Conservation (phyloP, 2,888 invertebrate species). For the Nyleta sp. region DNA sequence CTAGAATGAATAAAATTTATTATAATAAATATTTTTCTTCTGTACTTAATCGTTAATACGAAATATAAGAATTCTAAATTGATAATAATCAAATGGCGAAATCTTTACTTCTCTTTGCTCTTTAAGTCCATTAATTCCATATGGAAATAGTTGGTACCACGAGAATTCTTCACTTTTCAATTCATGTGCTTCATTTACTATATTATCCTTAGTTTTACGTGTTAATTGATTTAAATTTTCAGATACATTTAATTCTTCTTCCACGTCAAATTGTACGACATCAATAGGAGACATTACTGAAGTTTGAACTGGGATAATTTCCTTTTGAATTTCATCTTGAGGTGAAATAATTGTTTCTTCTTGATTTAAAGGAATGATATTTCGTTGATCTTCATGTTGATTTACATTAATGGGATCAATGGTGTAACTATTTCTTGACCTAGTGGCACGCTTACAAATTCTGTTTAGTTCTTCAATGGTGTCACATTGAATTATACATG, state of each 20-base stretch:
- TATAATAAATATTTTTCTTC: too few relatives aligned
- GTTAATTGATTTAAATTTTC: constrained; percentile 58
- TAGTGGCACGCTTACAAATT: constrained; percentile 41
- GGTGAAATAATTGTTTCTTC: background rate
- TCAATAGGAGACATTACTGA: constrained; percentile 64
- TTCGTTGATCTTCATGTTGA: background rate
- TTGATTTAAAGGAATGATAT: too few relatives aligned
- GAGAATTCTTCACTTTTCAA: constrained; percentile 70
- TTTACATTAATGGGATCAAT: background rate
- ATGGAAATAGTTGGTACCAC: constrained; percentile 70
- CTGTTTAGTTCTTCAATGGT: constrained; percentile 7
- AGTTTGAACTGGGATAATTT: constrained; percentile 45
- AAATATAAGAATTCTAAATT: constrained; percentile 65
- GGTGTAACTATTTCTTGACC: constrained; percentile 18
- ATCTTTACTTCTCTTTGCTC: constrained; percentile 58
- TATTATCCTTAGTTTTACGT: constrained; percentile 69
- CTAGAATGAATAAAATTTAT: constrained; percentile 65
- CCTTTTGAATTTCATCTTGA: background rate
- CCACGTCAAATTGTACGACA: constrained; percentile 26
- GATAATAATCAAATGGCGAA: constrained; percentile 72
- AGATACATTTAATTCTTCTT: constrained; percentile 64
- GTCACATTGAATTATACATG: constrained; percentile 29
- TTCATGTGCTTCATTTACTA: constrained; percentile 67
- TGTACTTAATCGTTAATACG: too few relatives aligned
- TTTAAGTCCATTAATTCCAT: constrained; percentile 59